Percentiles rank a stretch among this genome's conserved stretches.
Evolutionary conservation across 37 sponge, comb jelly and placozoan genomes (phyloP).

Genomic region (Ephydatia muelleri): DNA sequence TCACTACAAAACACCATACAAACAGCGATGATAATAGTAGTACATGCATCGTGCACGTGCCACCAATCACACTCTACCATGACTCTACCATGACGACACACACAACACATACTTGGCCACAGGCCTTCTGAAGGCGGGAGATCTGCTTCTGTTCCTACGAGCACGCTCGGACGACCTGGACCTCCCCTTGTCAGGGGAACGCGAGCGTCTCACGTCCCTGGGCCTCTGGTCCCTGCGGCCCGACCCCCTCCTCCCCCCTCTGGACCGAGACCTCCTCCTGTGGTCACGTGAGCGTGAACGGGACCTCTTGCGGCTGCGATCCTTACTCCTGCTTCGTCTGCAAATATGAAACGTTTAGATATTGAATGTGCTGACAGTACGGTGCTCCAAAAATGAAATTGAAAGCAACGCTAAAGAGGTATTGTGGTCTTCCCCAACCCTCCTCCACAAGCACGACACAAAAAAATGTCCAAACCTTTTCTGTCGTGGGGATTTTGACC

Average conservation of each 20-base stretch:
- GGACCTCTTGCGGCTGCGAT: slow-evolving; percentile 38
- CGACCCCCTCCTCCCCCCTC: slow-evolving; percentile 32
- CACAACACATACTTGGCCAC: not conserved
- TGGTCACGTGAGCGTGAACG: slow-evolving; percentile 10
- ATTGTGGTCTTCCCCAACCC: not conserved
- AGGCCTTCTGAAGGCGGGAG: not conserved
- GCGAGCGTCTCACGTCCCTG: not conserved
- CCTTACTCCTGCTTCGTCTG: slow-evolving; percentile 13
- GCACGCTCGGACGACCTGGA: not conserved
- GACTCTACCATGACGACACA: not conserved
- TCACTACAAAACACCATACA: too few relatives aligned
- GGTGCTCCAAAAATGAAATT: too few relatives aligned
- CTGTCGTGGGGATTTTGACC: not conserved
- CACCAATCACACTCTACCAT: not conserved
- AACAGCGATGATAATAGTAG: too few relatives aligned
- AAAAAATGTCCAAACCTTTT: not conserved
- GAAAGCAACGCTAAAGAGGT: not conserved
- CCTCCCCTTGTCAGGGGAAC: not conserved
- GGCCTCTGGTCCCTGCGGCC: not conserved
- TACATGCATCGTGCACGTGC: slow-evolving; percentile 13
- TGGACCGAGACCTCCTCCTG: slow-evolving; percentile 34
- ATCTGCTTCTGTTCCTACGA: slow-evolving; percentile 13
- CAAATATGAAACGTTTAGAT: too few relatives aligned
- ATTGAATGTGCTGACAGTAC: too few relatives aligned
- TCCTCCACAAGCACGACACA: not conserved